phyloP scores from a whole-genome alignment of 2,113 vertebrate species.

The Laticauda colubrina region DNA sequence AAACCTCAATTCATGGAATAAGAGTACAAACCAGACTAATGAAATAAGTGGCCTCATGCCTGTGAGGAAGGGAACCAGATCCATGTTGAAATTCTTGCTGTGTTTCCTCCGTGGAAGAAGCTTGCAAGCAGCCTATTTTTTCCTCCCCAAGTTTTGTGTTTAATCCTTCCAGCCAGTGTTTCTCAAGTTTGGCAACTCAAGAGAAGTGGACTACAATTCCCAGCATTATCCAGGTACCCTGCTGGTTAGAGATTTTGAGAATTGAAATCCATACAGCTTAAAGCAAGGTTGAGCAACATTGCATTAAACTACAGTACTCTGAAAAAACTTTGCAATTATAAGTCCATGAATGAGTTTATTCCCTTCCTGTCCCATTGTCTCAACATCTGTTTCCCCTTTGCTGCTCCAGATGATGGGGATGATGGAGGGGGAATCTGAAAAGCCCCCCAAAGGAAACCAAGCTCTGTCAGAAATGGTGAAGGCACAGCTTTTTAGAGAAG shows the following conservation, averaged over 20 bases:
- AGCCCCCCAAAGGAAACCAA: neutral
- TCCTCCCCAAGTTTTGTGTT: neutral
- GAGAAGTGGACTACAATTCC: neutral
- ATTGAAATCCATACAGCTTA: neutral
- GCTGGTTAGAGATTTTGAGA: neutral
- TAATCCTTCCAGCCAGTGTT: neutral
- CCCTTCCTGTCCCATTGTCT: neutral
- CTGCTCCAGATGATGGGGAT: neutral
- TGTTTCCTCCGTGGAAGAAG: neutral
- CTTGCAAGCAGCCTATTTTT: neutral
- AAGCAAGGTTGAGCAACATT: neutral
- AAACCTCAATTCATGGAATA: neutral
- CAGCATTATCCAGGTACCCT: neutral
- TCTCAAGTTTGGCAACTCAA: neutral
- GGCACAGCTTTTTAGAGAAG: neutral
- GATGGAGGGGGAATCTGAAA: neutral
- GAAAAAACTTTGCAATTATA: neutral
- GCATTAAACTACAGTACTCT: neutral
- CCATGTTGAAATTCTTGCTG: neutral
- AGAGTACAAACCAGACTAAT: neutral
- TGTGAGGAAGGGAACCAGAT: neutral
- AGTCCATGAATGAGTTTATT: neutral
- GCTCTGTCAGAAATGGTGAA: neutral
- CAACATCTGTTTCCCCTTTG: neutral
- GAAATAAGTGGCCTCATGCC: neutral